Conservation (phyloP, 2,888 invertebrate species). For the Melanostoma scalare region DNA sequence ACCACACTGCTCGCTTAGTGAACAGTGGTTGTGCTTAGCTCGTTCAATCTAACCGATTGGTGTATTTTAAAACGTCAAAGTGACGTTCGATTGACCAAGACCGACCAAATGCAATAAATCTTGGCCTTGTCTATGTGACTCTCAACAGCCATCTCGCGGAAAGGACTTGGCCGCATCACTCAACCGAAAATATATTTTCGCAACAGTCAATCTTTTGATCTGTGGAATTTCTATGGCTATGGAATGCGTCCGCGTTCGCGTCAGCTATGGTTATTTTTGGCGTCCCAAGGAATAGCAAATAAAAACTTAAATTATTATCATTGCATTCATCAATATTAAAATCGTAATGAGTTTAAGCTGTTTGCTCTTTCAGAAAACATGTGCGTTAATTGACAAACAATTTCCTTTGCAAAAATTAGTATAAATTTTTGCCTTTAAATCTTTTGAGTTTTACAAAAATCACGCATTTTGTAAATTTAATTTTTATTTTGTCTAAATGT, state of each 20-base stretch:
- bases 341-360: not conserved
- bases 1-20: not conserved
- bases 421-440: not conserved
- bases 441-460: not conserved
- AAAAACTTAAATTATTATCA: not conserved
- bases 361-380: conserved; percentile 5
- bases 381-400: conserved; percentile 11
- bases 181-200: conserved; percentile 11
- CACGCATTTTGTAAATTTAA: conserved; percentile 10
- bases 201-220: conserved; percentile 36
- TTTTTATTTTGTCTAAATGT: not conserved
- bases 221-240: conserved; percentile 27
- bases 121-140: conserved; percentile 10
- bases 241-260: conserved; percentile 7
- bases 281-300: not conserved
- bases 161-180: conserved; percentile 13
- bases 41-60: not conserved
- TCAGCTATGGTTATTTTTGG: conserved; percentile 25
- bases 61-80: not conserved
- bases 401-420: not conserved
- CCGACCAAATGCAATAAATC: conserved; percentile 37
- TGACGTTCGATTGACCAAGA: conserved; percentile 18
- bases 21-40: too few species aligned
- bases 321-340: conserved; percentile 11
- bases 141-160: not conserved